A percentile compares a stretch with the other conserved stretches of the same genome.
phyloP scores from a whole-genome alignment of 2,888 invertebrate species.

The Cancer borealis region DNA sequence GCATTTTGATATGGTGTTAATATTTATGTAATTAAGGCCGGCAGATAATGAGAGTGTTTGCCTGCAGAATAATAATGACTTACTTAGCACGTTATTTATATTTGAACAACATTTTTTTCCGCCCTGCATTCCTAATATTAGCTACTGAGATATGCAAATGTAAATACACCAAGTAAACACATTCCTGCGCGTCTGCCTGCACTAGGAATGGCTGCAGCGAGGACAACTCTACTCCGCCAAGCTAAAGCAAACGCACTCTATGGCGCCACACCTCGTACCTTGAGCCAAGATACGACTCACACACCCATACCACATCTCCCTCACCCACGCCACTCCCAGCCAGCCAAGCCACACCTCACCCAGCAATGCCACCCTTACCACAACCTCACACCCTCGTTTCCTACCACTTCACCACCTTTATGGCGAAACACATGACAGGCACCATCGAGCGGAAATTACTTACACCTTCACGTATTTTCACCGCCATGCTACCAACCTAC shows the following conservation, averaged over 20 bases:
- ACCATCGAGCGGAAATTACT: not conserved
- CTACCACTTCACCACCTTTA: not conserved
- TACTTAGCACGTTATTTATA: constrained; percentile 35
- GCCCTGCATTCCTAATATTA: constrained; percentile 23
- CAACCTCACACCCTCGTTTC: not conserved
- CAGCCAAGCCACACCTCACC: not conserved
- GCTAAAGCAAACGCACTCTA: not conserved
- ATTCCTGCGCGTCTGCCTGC: not conserved
- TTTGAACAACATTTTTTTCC: not conserved
- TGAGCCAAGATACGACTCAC: not conserved
- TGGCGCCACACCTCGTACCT: not conserved
- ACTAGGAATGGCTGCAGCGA: not conserved
- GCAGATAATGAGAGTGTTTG: constrained; percentile 11
- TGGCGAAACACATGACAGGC: not conserved
- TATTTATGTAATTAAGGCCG: constrained; percentile 12
- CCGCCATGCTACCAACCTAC: not conserved
- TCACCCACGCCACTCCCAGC: not conserved
- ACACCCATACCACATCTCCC: not conserved
- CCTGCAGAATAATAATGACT: constrained; percentile 3
- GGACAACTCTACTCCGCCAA: not conserved
- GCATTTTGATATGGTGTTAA: constrained; percentile 17
- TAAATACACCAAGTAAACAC: not conserved
- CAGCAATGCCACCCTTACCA: not conserved
- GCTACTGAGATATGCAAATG: constrained; percentile 1
- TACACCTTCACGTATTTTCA: not conserved